These are phyloP conservation scores for Rhinogobius similis DNA, from an alignment of 2,113 vertebrate species.

Conservation along the genomic window DNA sequence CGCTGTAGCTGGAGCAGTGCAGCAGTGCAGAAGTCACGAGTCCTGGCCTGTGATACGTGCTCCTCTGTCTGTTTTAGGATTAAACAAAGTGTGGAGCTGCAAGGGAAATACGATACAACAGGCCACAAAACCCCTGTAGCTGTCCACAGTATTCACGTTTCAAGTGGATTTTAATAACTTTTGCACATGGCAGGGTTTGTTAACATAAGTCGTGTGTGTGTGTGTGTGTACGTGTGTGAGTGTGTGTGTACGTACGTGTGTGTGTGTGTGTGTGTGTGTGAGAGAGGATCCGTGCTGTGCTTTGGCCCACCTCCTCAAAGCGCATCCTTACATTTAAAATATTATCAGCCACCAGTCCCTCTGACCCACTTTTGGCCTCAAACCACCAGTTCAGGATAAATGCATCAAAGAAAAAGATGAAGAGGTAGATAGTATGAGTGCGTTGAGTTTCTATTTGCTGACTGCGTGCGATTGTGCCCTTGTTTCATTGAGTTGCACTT, in stretches of 20 bases:
- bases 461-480: slow-evolving; percentile 35
- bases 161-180: not conserved
- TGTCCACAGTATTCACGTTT: not conserved
- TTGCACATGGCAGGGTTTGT: no score
- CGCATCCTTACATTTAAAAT: not conserved
- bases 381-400: not conserved
- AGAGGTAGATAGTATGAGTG: not conserved
- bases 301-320: not conserved
- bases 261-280: no score
- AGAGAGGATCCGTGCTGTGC: no score
- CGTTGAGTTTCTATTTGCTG: slow-evolving; percentile 26
- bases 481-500: slow-evolving; percentile 33
- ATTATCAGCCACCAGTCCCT: not conserved
- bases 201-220: no score
- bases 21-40: not conserved
- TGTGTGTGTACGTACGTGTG: no score
- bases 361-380: not conserved
- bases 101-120: not conserved
- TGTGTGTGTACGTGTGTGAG: no score
- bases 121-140: not conserved
- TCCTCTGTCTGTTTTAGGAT: not conserved
- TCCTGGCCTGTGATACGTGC: not conserved
- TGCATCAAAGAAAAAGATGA: not conserved
- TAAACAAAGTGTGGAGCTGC: not conserved
- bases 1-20: no score